Evolutionary conservation across 1,140 invertebrate species (phyloP), one percentile per base, ranked within the genome.

Genomic region (Proales similis): DNA sequence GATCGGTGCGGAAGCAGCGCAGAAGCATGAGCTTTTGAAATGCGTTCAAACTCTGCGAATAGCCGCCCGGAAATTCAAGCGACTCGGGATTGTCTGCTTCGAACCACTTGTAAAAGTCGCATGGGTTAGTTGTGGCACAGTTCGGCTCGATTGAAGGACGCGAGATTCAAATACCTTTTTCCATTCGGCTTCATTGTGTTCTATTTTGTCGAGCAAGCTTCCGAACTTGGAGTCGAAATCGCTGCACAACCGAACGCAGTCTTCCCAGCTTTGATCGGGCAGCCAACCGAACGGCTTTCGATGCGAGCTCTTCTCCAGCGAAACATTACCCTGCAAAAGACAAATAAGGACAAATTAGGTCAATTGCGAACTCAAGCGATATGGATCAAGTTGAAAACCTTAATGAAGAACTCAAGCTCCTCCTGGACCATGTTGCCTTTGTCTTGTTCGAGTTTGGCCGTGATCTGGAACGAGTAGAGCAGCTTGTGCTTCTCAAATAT

Each of bases 401-500:
- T 90, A 48, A 90, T 85, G 68, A 91, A 90, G 76, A 91, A 91
- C 67, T 90, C 85, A n/a, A 92, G 69, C 69, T 91, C 82, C 2
- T 76, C 68, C 67, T 87, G 85, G 2, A 68, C 76, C 1, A 91
- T 71, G 9, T 76, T 67, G 0, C 74, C 79, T 20, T 80, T 72
- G 68, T 82, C 84, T 68, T 84, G 81, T 68, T 90, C 81, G 53
- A 92, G 74, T 70, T 86, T 87, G 2, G 83, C 82, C 45, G 86
- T 83, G 70, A 91, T 89, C 82, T 89, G 86, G 72, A 92, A 88
- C 0, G 88, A 90, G 71, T 85, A 90, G 11, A 92, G 74, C 29
- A 92, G 71, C 71, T 92, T 92, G 74, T 93, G 87, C 47, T 83
- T 82, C 71, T 91, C 87, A 70, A 91, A 91, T 63, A 92, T 87